A percentile compares a stretch with the other conserved stretches of the same genome.
phyloP scores from a whole-genome alignment of 92 coral and sea anemone species.

The Parazoanthus swiftii region DNA sequence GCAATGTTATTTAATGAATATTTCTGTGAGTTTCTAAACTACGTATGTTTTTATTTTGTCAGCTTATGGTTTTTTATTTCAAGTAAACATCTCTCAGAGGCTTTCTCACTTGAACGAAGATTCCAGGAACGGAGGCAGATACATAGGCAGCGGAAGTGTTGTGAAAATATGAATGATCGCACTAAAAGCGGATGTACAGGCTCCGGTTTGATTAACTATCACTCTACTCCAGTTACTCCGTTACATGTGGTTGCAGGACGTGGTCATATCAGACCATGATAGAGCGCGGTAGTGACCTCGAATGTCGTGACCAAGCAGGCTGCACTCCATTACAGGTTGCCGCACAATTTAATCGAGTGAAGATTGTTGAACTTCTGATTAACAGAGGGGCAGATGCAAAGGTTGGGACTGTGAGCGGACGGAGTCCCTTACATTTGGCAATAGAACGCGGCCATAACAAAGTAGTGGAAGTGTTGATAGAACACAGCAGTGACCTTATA shows the following conservation, averaged over 20 bases:
- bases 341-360: constrained; percentile 29
- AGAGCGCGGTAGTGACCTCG: not conserved
- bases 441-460: constrained; percentile 27
- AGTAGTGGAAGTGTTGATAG: constrained; percentile 18
- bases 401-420: too few relatives aligned
- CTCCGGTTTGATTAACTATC: too few relatives aligned
- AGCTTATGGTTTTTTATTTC: too few relatives aligned
- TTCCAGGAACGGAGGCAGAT: not conserved
- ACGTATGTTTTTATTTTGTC: too few relatives aligned
- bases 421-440: not conserved
- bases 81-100: not conserved
- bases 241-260: constrained; percentile 25
- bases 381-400: constrained; percentile 27
- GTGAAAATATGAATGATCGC: too few relatives aligned
- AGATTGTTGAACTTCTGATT: constrained; percentile 46
- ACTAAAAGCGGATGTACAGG: too few relatives aligned
- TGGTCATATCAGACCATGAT: constrained; percentile 27
- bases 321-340: constrained; percentile 39
- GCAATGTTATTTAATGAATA: too few relatives aligned
- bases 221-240: not conserved
- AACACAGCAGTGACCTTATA: constrained; percentile 4
- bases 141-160: not conserved
- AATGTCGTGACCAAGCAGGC: not conserved
- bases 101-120: not conserved
- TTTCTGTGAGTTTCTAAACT: too few relatives aligned